A percentile compares a stretch with the other conserved stretches of the same genome.
phyloP scores from a whole-genome alignment of 2,888 invertebrate genomes.

The Thecocarcelia acutangulata region DNA sequence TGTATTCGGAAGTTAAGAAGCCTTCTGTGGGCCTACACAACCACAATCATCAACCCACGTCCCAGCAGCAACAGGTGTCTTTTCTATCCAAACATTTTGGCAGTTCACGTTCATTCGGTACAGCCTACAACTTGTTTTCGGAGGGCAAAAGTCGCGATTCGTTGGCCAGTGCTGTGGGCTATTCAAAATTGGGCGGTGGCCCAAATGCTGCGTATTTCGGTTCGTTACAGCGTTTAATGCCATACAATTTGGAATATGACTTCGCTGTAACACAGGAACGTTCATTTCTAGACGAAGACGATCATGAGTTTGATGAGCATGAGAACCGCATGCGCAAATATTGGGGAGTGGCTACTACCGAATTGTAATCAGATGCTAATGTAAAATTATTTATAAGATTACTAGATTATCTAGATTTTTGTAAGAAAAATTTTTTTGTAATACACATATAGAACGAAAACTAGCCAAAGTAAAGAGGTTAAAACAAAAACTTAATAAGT shows the following conservation, averaged over 20 bases:
- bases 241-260: slow-evolving; percentile 91
- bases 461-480: no score
- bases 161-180: slow-evolving; percentile 75
- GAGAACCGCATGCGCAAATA: slow-evolving; percentile 94
- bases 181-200: slow-evolving; percentile 84
- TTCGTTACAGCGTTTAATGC: slow-evolving; percentile 91
- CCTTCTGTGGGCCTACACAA: slow-evolving; percentile 68
- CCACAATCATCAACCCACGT: slow-evolving; percentile 42
- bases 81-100: slow-evolving; percentile 89
- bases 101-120: slow-evolving; percentile 88
- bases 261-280: slow-evolving; percentile 92
- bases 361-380: slow-evolving; percentile 83
- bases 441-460: no score
- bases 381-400: background rate
- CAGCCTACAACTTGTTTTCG: slow-evolving; percentile 74
- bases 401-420: no score
- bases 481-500: no score
- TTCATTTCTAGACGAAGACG: slow-evolving; percentile 82
- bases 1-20: slow-evolving; percentile 72
- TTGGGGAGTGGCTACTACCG: slow-evolving; percentile 95
- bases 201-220: slow-evolving; percentile 94
- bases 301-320: slow-evolving; percentile 88
- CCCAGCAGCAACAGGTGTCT: slow-evolving; percentile 77
- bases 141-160: slow-evolving; percentile 74
- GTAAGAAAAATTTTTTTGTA: no score